These are phyloP conservation scores for Anorthoa munda DNA, from an alignment of 2,888 invertebrate species.

Conservation along the genomic window DNA sequence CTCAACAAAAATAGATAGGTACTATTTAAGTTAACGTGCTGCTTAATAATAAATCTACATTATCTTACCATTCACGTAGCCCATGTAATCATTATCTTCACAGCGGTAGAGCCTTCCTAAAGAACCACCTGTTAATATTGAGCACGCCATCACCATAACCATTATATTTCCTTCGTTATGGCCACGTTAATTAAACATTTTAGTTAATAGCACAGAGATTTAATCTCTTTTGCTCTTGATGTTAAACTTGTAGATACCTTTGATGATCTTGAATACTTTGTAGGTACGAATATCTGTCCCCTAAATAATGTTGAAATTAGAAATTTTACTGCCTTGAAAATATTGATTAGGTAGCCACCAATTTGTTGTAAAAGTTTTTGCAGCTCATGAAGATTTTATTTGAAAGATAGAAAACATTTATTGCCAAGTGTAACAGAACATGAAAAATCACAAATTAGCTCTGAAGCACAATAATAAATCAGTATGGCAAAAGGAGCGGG, in stretches of 20 bases:
- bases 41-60: constrained; percentile 1
- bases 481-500: too few relatives aligned
- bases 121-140: constrained; percentile 54
- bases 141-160: constrained; percentile 38
- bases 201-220: constrained; percentile 48
- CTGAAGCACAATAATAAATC: too few relatives aligned
- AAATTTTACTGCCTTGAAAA: too few relatives aligned
- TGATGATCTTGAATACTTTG: constrained; percentile 1
- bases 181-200: constrained; percentile 53
- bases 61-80: constrained; percentile 23
- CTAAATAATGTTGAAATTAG: too few relatives aligned
- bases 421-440: too few relatives aligned
- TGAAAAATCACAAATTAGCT: too few relatives aligned
- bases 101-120: constrained; percentile 12
- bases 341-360: too few relatives aligned
- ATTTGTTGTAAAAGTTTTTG: too few relatives aligned
- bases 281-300: too few relatives aligned
- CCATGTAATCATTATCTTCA: constrained; percentile 31
- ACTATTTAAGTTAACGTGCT: constrained; percentile 7
- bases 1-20: not conserved
- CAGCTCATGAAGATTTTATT: too few relatives aligned
- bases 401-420: too few relatives aligned
- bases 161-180: constrained; percentile 42
- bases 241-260: not conserved
- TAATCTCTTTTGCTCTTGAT: constrained; percentile 30